A percentile compares a stretch with the other conserved stretches of the same genome.
Conservation (phyloP, 1,140 invertebrate genomes). For the Metopolophium dirhodum region DNA sequence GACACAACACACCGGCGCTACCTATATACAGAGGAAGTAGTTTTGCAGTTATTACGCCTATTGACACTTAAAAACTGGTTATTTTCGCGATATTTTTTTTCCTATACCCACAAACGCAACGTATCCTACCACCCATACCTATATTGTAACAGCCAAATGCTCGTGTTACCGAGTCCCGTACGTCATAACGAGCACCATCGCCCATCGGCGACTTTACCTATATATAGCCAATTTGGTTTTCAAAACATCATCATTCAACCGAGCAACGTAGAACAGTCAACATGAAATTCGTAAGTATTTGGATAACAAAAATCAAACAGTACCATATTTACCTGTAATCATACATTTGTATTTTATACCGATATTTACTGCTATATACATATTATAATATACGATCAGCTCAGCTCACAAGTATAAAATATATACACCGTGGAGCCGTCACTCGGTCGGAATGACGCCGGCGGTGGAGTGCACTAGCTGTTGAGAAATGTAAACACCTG, state of each 20-base stretch:
- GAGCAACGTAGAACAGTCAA: background rate
- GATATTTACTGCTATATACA: background rate
- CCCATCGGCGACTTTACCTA: background rate
- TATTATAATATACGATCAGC: no score
- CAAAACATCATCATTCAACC: constrained; percentile 29
- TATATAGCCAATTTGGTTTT: constrained; percentile 36
- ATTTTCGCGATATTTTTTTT: constrained; percentile 21
- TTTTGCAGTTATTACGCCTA: background rate
- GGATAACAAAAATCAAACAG: background rate
- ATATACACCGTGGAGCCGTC: no score
- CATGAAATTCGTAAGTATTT: constrained; percentile 52
- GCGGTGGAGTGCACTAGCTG: background rate
- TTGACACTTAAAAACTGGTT: constrained; percentile 52
- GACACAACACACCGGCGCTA: constrained; percentile 34
- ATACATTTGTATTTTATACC: background rate
- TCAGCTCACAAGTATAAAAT: no score
- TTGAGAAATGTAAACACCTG: background rate
- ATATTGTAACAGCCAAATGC: background rate
- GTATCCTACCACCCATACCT: background rate
- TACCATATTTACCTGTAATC: background rate
- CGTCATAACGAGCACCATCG: background rate
- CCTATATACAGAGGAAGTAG: background rate
- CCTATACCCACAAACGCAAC: background rate
- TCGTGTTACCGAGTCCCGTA: background rate
- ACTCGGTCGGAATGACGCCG: no score